Percentiles rank a stretch among this genome's conserved stretches.
Evolutionary conservation across 2,888 invertebrate species (phyloP).

Genomic region (Stenichneumon culpator): DNA sequence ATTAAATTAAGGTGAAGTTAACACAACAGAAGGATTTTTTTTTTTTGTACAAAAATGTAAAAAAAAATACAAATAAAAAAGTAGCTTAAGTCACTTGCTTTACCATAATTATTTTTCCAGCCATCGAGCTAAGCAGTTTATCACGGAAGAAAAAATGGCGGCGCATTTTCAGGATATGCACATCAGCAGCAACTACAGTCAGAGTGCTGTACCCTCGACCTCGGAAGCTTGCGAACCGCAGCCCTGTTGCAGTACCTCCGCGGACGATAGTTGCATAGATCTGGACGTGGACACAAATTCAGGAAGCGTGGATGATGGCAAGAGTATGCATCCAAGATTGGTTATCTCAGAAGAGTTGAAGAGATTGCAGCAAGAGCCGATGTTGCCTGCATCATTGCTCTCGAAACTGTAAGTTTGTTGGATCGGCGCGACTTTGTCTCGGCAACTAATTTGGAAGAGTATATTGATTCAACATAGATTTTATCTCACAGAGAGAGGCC

Average conservation of each 20-base stretch:
- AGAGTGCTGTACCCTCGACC: constrained; percentile 72
- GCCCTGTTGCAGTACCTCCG: constrained; percentile 58
- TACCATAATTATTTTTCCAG: constrained; percentile 69
- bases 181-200: constrained; percentile 86
- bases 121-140: constrained; percentile 89
- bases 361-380: constrained; percentile 88
- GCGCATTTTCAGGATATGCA: constrained; percentile 92
- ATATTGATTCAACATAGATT: constrained; percentile 73
- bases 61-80: not conserved
- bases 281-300: constrained; percentile 70
- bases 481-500: constrained; percentile 88
- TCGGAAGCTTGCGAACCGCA: constrained; percentile 70
- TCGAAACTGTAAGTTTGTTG: constrained; percentile 82
- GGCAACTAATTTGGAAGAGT: constrained; percentile 9
- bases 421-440: not conserved
- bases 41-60: not conserved
- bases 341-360: constrained; percentile 91
- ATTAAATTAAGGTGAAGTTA: too few species aligned
- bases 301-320: constrained; percentile 63
- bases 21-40: not conserved
- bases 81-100: not conserved
- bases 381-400: constrained; percentile 89
- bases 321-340: constrained; percentile 83
- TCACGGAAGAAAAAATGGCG: constrained; percentile 94
- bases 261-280: constrained; percentile 73